Conservation (phyloP, 1,140 invertebrate species). For the Hypothenemus hampei region DNA sequence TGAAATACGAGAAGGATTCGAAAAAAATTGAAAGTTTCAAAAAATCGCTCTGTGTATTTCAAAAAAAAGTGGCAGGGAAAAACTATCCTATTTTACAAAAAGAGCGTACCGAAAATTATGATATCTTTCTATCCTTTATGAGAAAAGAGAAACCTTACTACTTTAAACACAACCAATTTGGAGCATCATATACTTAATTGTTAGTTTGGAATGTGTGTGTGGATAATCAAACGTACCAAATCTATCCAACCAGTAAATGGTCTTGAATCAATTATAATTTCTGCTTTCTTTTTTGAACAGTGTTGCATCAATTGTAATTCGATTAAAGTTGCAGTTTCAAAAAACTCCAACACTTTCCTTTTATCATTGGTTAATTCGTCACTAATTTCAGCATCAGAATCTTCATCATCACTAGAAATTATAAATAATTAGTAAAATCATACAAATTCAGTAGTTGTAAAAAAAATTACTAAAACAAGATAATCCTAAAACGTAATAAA, state of each 20-base stretch:
- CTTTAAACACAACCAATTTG: too few species aligned
- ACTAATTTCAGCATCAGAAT: conserved; percentile 67
- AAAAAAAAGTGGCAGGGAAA: too few species aligned
- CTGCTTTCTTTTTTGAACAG: conserved; percentile 69
- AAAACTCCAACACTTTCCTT: conserved; percentile 69
- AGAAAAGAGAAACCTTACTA: too few species aligned
- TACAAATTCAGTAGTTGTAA: background rate
- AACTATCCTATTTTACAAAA: too few species aligned
- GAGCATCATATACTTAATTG: too few species aligned
- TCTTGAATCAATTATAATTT: conserved; percentile 59
- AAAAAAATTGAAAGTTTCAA: too few species aligned
- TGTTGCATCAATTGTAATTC: conserved; percentile 64
- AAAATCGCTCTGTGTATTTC: too few species aligned
- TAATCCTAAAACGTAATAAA: background rate
- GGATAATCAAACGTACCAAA: conserved; percentile 49
- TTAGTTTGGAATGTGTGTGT: background rate
- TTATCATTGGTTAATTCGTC: conserved; percentile 64
- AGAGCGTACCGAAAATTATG: too few species aligned
- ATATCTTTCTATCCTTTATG: too few species aligned
- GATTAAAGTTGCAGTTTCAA: conserved; percentile 59
- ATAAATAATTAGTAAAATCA: too few species aligned
- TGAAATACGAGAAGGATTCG: too few species aligned
- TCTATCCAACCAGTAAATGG: conserved; percentile 71
- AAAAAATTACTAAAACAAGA: background rate
- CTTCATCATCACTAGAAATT: conserved; percentile 53